Evolutionary conservation across 2,113 vertebrate genomes (phyloP), one percentile per base, ranked within the genome.

Genomic region (Prinia subflava): DNA sequence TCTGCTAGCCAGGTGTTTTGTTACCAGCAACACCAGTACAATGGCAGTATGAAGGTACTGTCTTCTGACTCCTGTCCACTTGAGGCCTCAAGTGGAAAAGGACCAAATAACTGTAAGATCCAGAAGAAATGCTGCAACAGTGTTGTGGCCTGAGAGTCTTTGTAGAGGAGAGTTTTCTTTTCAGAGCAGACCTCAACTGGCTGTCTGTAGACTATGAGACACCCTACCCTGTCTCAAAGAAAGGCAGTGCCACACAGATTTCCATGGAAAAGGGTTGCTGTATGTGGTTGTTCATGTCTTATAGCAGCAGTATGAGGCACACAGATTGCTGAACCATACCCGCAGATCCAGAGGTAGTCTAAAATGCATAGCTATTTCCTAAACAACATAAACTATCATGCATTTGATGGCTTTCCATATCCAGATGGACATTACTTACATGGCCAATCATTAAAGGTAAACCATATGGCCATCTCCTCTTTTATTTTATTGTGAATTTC

Each of bases 371-470:
- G 8, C 67, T 85, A 28, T 77, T 90, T 80, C 76, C 83, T 47
- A 90, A 69, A 28, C 42, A 75, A 55, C 23, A 37, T 75, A 63
- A 83, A 49, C 46, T 10, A 14, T 87, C 50, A 41, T 18, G 47
- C 35, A 33, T 68, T 76, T 80, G 60, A 64, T 62, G 53, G 20
- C 30, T 55, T 83, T 80, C 73, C 6, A 5, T 73, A 60, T 91
- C 69, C 86, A 87, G 81, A 92, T 55, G 91, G 83, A 53, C 73
- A 69, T 89, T 90, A 42, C 41, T 82, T 84, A 95, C 52, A 69
- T 91, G 82, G 41, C 67, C 83, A 89, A 5, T 73, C 90, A 62
- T 57, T 78, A 82, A 90, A 83, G 70, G 71, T 76, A 57, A 83
- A 67, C 55, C 74, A 73, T 91, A 82, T 67, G 73, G 75, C 60